Conservation (phyloP, 2,113 vertebrate genomes). For the Pristiophorus japonicus region DNA sequence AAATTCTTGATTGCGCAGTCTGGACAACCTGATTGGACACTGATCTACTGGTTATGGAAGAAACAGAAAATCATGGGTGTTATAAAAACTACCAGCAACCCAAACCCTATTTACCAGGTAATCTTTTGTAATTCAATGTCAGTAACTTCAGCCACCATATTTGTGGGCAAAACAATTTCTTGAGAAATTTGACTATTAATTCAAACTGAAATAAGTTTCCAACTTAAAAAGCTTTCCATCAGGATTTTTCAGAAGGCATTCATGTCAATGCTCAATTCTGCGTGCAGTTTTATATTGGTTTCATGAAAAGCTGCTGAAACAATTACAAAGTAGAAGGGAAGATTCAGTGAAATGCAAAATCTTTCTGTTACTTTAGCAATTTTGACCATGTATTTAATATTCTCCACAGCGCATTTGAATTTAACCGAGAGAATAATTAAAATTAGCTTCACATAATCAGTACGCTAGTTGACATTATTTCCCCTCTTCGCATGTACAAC, state of each 20-base stretch:
- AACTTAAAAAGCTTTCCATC: not conserved
- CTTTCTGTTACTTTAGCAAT: not conserved
- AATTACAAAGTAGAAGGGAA: not conserved
- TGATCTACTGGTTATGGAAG: conserved; percentile 84
- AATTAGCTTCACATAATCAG: not conserved
- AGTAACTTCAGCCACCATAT: not conserved
- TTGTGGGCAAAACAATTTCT: not conserved
- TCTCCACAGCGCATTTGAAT: not conserved
- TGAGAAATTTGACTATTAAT: not conserved
- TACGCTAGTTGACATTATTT: not conserved
- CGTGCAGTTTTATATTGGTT: not conserved
- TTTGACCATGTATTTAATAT: not conserved
- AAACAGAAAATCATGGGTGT: conserved; percentile 73
- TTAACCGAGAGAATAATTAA: not conserved
- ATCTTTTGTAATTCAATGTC: not conserved
- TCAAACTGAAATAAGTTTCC: not conserved
- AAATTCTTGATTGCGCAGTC: conserved; percentile 73
- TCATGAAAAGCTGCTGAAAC: not conserved
- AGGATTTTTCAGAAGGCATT: not conserved
- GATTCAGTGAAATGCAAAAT: not conserved
- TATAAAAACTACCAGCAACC: conserved; percentile 52
- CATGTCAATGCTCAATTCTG: not conserved
- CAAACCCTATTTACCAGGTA: conserved; percentile 70
- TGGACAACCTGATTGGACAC: conserved; percentile 64
- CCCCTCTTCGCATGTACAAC: not conserved